Evolutionary conservation across 1,140 invertebrate genomes (phyloP).

Genomic region (Asbolus verrucosus): DNA sequence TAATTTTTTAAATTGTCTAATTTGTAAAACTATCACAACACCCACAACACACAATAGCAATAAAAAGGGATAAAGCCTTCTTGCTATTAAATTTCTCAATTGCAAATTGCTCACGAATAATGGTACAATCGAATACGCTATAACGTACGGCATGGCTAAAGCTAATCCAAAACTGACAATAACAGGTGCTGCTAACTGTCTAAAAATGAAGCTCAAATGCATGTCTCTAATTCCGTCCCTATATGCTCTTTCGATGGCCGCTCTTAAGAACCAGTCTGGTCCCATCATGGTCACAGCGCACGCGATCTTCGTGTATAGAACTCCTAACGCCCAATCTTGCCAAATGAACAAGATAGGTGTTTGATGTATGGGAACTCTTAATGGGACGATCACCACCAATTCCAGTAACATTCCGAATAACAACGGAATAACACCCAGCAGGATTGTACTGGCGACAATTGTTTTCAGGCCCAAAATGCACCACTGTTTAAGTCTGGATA

Average conservation of each 20-base stretch:
- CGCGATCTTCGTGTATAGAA: conserved; percentile 98
- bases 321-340: conserved; percentile 97
- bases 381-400: conserved; percentile 90
- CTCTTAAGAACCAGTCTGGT: conserved; percentile 93
- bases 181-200: conserved; percentile 88
- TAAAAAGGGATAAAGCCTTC: conserved; percentile 93
- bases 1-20: conserved; percentile 91
- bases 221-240: conserved; percentile 93
- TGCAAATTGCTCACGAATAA: conserved; percentile 80
- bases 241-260: conserved; percentile 91
- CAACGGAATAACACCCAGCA: conserved; percentile 92
- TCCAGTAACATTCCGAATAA: conserved; percentile 93
- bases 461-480: conserved; percentile 75
- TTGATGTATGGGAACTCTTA: conserved; percentile 93
- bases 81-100: conserved; percentile 80
- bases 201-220: conserved; percentile 88
- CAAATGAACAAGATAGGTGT: conserved; percentile 95
- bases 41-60: conserved; percentile 77
- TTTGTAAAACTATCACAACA: conserved; percentile 78
- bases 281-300: conserved; percentile 97
- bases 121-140: conserved; percentile 87
- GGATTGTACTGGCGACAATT: conserved; percentile 79
- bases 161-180: conserved; percentile 88
- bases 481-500: conserved; percentile 82
- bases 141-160: conserved; percentile 89